Percentiles rank a stretch among this genome's conserved stretches.
phyloP scores from a whole-genome alignment of 2,113 vertebrate genomes.

The Nannospalax galili region DNA sequence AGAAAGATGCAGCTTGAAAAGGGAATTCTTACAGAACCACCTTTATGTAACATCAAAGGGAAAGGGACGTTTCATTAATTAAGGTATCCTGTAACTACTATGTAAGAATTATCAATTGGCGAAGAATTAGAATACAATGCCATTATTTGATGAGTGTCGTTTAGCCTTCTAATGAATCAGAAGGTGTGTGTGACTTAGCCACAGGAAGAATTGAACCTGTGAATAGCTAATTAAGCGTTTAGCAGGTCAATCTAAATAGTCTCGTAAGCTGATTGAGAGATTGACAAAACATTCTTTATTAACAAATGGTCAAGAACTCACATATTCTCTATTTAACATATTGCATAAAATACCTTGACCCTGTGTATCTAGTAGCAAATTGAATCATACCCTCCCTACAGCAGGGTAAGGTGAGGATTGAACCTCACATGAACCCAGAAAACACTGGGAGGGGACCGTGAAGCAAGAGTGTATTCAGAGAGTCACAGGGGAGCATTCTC shows the following conservation, averaged over 20 bases:
- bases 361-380: neutral
- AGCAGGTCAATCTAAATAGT: conserved; percentile 45
- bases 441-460: neutral
- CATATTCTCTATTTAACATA: neutral
- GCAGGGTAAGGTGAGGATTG: neutral
- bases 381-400: neutral
- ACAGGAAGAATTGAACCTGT: neutral
- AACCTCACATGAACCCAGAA: neutral
- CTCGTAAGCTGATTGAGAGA: conserved; percentile 38
- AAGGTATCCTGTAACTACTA: neutral
- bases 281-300: conserved; percentile 49
- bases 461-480: conserved; percentile 27
- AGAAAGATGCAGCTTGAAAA: fast-evolving
- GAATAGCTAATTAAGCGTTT: conserved; percentile 38
- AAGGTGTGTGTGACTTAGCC: neutral
- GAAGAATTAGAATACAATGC: conserved; percentile 54
- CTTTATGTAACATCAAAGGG: neutral
- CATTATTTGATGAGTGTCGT: neutral
- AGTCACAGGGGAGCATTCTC: neutral
- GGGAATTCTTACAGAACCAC: neutral
- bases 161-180: conserved; percentile 56
- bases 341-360: conserved; percentile 35
- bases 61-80: neutral
- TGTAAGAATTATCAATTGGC: neutral
- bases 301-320: neutral